Evolutionary conservation across 2,797 vertebrate genomes (phyloP).

Genomic region (Lagorchestes hirsutus): DNA sequence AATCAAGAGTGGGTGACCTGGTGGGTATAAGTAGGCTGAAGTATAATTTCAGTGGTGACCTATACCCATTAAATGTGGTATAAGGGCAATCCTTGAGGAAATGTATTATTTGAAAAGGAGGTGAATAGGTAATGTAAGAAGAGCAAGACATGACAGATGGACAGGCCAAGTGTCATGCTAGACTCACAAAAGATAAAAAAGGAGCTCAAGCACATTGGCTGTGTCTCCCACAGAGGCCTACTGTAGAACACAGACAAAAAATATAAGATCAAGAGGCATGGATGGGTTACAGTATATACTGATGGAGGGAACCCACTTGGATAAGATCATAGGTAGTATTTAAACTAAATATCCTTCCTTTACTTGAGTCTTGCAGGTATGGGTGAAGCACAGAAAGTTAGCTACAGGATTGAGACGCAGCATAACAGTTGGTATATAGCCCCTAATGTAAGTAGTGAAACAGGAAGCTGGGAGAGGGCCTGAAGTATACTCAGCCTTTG

Average conservation of each 20-base stretch:
- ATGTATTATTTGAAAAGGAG: neutral
- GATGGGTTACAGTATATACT: neutral
- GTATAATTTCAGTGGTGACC: neutral
- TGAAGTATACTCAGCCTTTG: neutral
- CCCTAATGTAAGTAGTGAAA: neutral
- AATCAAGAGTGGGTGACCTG: neutral
- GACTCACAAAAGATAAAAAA: neutral
- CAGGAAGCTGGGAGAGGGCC: constrained; percentile 3
- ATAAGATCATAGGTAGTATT: neutral
- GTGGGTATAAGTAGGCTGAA: neutral
- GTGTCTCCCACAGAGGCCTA: neutral
- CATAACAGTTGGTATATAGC: neutral
- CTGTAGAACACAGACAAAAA: neutral
- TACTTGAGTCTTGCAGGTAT: constrained; percentile 17
- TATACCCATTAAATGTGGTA: neutral
- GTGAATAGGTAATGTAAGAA: neutral
- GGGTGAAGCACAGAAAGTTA: neutral
- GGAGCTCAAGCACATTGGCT: neutral
- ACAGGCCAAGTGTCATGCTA: neutral
- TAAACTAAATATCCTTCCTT: neutral
- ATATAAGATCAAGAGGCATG: neutral
- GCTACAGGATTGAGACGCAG: neutral
- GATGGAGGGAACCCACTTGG: neutral
- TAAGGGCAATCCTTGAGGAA: neutral
- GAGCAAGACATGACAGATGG: neutral